phyloP scores from a whole-genome alignment of 2,888 invertebrate genomes.

The Amphiduros pacificus region DNA sequence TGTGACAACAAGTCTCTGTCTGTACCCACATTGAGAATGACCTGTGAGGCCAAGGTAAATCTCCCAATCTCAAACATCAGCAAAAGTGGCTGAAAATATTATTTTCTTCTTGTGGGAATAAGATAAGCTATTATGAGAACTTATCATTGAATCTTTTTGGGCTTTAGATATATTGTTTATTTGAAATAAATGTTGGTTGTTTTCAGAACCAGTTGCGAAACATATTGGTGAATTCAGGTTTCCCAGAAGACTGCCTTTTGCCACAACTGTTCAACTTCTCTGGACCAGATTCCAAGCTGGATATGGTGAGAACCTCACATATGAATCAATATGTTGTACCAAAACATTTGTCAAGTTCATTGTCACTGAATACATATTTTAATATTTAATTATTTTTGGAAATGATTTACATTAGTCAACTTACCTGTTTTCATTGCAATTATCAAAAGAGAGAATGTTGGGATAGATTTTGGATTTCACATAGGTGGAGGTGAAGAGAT shows the following conservation, averaged over 20 bases:
- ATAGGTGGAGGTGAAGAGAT: too few relatives aligned
- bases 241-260: constrained; percentile 84
- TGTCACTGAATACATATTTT: too few relatives aligned
- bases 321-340: too few relatives aligned
- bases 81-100: constrained; percentile 1
- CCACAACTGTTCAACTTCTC: constrained; percentile 75
- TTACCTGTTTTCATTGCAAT: too few relatives aligned
- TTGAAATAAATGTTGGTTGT: too few relatives aligned
- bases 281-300: constrained; percentile 73
- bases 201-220: constrained; percentile 70
- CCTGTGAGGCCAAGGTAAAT: constrained; percentile 74
- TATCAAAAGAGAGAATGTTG: too few relatives aligned
- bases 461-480: too few relatives aligned
- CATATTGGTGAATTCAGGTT: constrained; percentile 75
- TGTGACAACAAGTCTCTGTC: constrained; percentile 91
- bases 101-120: neutral
- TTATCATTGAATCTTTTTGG: too few relatives aligned
- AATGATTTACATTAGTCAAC: too few relatives aligned
- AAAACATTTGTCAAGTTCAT: too few relatives aligned
- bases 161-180: too few relatives aligned
- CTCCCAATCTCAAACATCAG: neutral
- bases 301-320: constrained; percentile 71
- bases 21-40: constrained; percentile 84
- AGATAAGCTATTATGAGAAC: neutral
- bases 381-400: too few relatives aligned